Percentiles rank a stretch among this genome's conserved stretches.
Conservation (phyloP, 2,888 invertebrate genomes). For the Loripinus fragilis region DNA sequence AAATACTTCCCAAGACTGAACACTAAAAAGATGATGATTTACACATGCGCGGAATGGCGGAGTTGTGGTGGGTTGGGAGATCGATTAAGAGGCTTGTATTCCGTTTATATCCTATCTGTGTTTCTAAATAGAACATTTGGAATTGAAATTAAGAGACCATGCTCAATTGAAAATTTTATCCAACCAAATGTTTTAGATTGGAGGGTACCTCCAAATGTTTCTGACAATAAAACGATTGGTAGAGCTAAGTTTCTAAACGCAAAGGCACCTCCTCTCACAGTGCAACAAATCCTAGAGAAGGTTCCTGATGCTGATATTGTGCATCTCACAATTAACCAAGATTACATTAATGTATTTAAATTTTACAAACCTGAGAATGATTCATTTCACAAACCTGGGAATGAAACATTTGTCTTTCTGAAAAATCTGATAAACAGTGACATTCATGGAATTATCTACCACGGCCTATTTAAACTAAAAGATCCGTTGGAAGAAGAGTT, state of each 20-base stretch:
- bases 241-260: neutral
- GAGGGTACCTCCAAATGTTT: neutral
- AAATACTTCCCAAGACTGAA: neutral
- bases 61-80: neutral
- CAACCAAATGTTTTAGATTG: neutral
- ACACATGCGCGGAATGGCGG: neutral
- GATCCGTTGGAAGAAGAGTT: neutral
- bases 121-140: neutral
- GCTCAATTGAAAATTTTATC: neutral
- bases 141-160: neutral
- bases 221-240: neutral
- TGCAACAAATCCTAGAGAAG: neutral
- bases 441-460: neutral
- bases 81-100: neutral
- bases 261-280: neutral
- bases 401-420: neutral
- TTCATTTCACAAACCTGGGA: no score
- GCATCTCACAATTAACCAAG: neutral
- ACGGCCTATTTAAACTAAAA: neutral
- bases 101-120: neutral
- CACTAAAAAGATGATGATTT: neutral
- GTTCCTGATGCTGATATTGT: neutral
- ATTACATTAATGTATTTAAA: neutral
- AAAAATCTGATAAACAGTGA: neutral
- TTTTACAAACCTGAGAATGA: no score